Base-by-base conservation (phyloP, 35 echinoderm and acorn worm species). In the Diadema setosum region DNA sequence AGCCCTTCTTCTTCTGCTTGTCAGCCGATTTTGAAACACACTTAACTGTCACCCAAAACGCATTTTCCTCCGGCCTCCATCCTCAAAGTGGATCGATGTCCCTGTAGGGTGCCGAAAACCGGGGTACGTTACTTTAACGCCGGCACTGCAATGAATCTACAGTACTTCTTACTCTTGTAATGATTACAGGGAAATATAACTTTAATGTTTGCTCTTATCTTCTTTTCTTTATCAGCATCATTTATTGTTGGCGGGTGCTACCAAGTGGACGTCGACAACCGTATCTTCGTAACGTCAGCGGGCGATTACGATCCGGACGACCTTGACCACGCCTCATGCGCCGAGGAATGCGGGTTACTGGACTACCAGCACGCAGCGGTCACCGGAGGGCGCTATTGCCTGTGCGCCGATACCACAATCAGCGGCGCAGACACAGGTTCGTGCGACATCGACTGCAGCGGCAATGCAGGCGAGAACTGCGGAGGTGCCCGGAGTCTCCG, bases 241-340 rank as follows among this genome's bases (percentile, higher is more conserved):
- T 78, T 78, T 20, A 78, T 5, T 21, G 9, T 78, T 2, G 0
- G 21, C 24, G 83, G 57, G 17, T 85, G 83, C 30, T 85, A 64
- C 83, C 17, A 61, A 16, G 36, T 85, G 16, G 83, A 85, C n/a
- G 59, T 61, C 36, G 14, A 18, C 30, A 65, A 61, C 45, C 83
- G 83, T 17, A 39, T 65, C 59, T 85, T 60, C 35, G 58, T 37
- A 8, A 42, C 59, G 2, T 85, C 83, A 24, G 50, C 83, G 39
- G 83, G 83, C 29, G 59, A 85, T 58, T 85, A 64, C 35, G 58
- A 85, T 37, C 83, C 83, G 11, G 12, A 58, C 11, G 36, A 27
- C 5, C 26, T 85, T 36, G 59, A 58, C 23, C 36, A 61, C n/a
- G 34, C 61, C 5, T 64, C 36, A 12, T 85, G 83, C n/a, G 37